These are phyloP conservation scores for Phyllostomus discolor DNA, from an alignment of 2,113 vertebrate species.

Conservation along the genomic window DNA sequence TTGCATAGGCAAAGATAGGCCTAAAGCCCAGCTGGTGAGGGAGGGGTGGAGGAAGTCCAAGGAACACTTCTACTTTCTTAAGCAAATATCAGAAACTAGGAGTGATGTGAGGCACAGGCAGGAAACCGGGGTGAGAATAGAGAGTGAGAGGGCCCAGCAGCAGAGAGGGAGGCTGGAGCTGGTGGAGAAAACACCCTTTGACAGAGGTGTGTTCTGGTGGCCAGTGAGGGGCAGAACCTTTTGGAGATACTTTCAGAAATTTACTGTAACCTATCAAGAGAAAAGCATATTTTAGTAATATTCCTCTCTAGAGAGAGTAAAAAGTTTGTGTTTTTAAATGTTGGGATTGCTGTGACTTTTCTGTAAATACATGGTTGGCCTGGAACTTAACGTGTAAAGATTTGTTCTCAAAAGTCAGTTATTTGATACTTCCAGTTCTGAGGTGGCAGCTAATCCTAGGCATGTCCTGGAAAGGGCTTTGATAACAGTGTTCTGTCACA, in stretches of 20 bases:
- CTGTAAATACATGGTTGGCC: not conserved
- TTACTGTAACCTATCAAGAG: not conserved
- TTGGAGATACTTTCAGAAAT: not conserved
- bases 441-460: not conserved
- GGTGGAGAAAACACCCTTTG: not conserved
- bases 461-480: not conserved
- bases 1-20: not conserved
- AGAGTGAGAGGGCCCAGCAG: not conserved
- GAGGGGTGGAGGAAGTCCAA: not conserved
- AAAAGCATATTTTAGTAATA: slow-evolving; percentile 4
- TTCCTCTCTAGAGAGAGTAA: not conserved
- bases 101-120: not conserved
- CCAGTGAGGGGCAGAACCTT: not conserved
- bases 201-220: not conserved
- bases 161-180: not conserved
- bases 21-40: not conserved
- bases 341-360: not conserved
- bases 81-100: slow-evolving; percentile 23
- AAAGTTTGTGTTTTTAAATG: not conserved
- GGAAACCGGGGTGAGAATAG: not conserved
- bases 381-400: not conserved
- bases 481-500: not conserved
- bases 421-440: not conserved
- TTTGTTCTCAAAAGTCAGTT: not conserved
- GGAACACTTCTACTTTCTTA: not conserved